phyloP scores from a whole-genome alignment of 2,797 vertebrate species.

The Astyanax mexicanus region DNA sequence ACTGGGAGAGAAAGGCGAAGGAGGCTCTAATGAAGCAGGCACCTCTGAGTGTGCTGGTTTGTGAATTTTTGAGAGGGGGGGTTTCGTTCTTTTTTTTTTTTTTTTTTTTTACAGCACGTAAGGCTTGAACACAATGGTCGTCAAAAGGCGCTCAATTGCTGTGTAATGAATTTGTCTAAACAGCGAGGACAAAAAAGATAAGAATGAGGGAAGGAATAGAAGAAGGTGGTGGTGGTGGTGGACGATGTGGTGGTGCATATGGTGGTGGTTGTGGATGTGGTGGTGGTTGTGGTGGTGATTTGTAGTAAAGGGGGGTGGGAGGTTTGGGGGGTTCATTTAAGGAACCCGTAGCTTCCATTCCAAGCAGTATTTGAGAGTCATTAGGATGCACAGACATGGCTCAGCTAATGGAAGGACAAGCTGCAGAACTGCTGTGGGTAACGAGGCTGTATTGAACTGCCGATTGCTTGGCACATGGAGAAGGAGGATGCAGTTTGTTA shows the following conservation, averaged over 20 bases:
- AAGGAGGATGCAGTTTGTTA: constrained; percentile 15
- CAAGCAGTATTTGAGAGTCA: constrained; percentile 24
- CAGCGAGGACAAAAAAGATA: too few species aligned
- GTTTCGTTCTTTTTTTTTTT: too few species aligned
- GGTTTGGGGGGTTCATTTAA: constrained; percentile 64
- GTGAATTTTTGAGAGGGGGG: too few species aligned
- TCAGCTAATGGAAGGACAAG: constrained; percentile 41
- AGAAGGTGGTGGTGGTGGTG: neutral
- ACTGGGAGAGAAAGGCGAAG: constrained; percentile 37
- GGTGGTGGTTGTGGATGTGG: neutral
- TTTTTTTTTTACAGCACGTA: constrained; percentile 15
- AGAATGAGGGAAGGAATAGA: neutral
- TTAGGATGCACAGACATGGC: constrained; percentile 49
- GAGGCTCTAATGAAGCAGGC: constrained; percentile 67
- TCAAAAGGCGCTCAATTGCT: constrained; percentile 69
- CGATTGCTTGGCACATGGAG: neutral
- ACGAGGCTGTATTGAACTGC: constrained; percentile 15
- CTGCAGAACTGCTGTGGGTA: constrained; percentile 28
- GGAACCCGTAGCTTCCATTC: constrained; percentile 44
- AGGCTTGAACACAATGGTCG: constrained; percentile 58
- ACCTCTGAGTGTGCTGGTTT: too few species aligned
- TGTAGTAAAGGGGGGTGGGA: too few species aligned
- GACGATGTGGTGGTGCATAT: neutral
- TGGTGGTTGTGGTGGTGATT: constrained; percentile 1
- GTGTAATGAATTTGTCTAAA: constrained; percentile 68